Evolutionary conservation across 2,888 invertebrate species (phyloP), one percentile per base, ranked within the genome.

Genomic region (Hydropsyche betteni): DNA sequence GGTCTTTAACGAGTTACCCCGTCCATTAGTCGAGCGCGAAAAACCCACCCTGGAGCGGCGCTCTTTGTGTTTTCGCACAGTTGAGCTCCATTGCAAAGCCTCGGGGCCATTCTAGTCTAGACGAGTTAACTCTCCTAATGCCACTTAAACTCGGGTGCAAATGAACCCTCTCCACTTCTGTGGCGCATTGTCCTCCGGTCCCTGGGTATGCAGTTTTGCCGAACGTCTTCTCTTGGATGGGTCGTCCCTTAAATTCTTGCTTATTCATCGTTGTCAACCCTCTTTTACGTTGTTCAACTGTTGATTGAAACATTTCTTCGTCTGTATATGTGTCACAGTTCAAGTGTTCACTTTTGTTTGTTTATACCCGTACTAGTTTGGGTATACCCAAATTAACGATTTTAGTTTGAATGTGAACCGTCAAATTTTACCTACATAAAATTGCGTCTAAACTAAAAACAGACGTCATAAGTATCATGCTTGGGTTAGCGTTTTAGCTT

Each of bases 71-170:
- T 58, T 58, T 58, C 58, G 58, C 58, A 24, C 58, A 58, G 24
- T 16, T 24, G 24, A 24, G 53, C 53, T 12, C 14, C 53, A 53
- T 12, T 4, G 58, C 14, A 24, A 58, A 58, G 58, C 58, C 58
- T 16, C 58, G 58, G 58, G 58, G 58, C 58, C 24, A 58, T 58
- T 58, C 58, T 58, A 58, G 58, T 58, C 58, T 58, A 58, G 58
- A 58, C 58, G 58, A 58, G 58, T 58, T 58, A 58, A 58, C 58
- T 58, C 58, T 24, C 58, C 24, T 58, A 58, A 58, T 58, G 16
- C 58, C 58, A 58, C 58, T 58, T 58, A 58, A 58, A 58, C 58
- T 58, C 58, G 58, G 58, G 58, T 58, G 58, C 58, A 58, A 58
- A 58, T 58, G 58, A 58, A 58, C 58, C 58, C 16, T 24, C 53